Evolutionary conservation across 30 jellyfish, hydroid and myxozoan species (phyloP).

Genomic region (Chironex yamaguchii): DNA sequence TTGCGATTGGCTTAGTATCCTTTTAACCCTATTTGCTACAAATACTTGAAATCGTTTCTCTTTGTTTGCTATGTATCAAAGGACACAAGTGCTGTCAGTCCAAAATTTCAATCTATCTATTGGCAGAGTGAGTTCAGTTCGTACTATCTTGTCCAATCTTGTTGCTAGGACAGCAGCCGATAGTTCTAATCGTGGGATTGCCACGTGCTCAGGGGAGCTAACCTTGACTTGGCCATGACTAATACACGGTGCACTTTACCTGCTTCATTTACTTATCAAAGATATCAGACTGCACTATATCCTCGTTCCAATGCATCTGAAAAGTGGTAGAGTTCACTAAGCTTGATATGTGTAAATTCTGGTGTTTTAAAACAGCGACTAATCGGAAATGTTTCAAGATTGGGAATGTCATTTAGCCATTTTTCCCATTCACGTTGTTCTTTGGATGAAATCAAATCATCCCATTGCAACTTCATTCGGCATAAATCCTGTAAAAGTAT

Average conservation of each 20-base stretch:
- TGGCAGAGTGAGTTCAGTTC: not conserved
- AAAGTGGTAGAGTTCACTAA: conserved; percentile 5
- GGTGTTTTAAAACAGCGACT: conserved; percentile 30
- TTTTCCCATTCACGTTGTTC: not conserved
- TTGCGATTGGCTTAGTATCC: conserved; percentile 5
- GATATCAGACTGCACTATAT: conserved; percentile 33
- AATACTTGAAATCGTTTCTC: conserved; percentile 23
- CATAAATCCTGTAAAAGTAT: conserved; percentile 41
- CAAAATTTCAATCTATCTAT: conserved; percentile 18
- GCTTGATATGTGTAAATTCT: not conserved
- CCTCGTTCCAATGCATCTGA: conserved; percentile 43
- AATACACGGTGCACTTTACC: conserved; percentile 2
- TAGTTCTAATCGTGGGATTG: conserved; percentile 49
- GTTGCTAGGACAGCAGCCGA: conserved; percentile 36
- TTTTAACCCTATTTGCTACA: conserved; percentile 23
- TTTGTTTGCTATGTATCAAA: conserved; percentile 41
- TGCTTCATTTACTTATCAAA: not conserved
- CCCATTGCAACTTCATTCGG: conserved; percentile 16
- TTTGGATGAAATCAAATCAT: not conserved
- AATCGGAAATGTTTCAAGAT: not conserved
- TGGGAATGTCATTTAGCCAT: conserved; percentile 17
- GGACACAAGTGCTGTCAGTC: conserved; percentile 54
- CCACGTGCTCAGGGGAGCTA: conserved; percentile 52
- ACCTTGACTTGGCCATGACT: conserved; percentile 31
- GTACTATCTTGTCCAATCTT: conserved; percentile 1